phyloP scores from a whole-genome alignment of 2,113 vertebrate species.

The Cricetomys ansorgei region DNA sequence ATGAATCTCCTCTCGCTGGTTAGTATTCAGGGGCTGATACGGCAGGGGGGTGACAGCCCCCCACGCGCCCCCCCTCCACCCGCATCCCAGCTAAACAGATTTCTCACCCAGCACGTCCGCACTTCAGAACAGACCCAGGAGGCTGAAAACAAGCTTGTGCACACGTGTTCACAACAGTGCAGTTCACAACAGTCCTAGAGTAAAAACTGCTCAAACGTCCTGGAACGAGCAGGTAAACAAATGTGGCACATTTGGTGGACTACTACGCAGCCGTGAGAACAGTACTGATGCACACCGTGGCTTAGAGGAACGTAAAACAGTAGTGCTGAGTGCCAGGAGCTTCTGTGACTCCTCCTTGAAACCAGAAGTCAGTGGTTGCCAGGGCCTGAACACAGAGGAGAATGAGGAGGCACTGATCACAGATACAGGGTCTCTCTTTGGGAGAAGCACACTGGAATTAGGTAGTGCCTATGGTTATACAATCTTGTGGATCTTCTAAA shows the following conservation, averaged over 20 bases:
- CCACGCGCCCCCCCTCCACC: no score
- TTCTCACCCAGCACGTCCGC: not conserved
- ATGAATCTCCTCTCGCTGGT: not conserved
- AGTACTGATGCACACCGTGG: rapidly evolving
- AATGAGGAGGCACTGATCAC: not conserved
- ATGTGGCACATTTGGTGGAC: not conserved
- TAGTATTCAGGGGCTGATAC: not conserved
- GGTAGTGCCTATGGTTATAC: not conserved
- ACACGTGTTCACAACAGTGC: not conserved
- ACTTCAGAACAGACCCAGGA: not conserved
- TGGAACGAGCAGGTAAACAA: not conserved
- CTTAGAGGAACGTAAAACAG: not conserved
- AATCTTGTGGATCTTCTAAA: not conserved
- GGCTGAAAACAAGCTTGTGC: not conserved
- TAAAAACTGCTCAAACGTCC: not conserved
- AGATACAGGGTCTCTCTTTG: not conserved
- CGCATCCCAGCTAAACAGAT: not conserved
- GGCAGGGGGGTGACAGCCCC: not conserved
- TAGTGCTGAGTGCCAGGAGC: not conserved
- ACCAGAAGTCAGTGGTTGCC: not conserved
- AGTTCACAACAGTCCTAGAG: not conserved
- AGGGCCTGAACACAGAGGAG: not conserved
- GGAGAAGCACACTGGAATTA: not conserved
- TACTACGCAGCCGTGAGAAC: not conserved
- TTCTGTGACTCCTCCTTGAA: not conserved